Conservation (phyloP, 2,888 invertebrate genomes). For the Encarsia formosa region DNA sequence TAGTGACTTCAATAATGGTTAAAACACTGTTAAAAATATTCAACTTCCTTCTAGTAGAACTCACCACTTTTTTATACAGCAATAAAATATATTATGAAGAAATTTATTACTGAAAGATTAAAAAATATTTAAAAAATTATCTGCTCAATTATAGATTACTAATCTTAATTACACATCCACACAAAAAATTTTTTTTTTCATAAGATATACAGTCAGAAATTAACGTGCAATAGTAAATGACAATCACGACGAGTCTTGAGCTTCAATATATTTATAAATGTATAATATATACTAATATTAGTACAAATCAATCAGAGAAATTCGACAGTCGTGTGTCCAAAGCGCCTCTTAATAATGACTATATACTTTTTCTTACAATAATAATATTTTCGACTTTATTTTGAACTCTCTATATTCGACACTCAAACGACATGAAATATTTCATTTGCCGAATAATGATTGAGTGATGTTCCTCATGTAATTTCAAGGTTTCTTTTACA, state of each 20-base stretch:
- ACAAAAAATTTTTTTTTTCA: conserved; percentile 5
- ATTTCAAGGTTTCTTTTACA: conserved; percentile 10
- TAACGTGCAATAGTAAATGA: conserved; percentile 18
- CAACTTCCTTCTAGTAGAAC: background rate
- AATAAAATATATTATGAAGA: background rate
- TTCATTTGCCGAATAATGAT: too few species aligned
- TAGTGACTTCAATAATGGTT: too few species aligned
- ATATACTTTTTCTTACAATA: conserved; percentile 10
- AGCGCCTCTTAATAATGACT: conserved; percentile 15
- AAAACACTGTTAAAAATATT: too few species aligned
- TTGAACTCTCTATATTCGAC: conserved; percentile 3
- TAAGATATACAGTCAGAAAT: conserved; percentile 21
- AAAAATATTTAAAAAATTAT: background rate
- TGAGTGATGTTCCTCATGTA: background rate
- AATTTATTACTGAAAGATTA: background rate
- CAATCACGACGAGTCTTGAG: conserved; percentile 12
- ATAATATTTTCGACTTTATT: conserved; percentile 10
- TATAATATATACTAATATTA: conserved; percentile 1
- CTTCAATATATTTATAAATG: conserved; percentile 16
- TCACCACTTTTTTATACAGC: background rate
- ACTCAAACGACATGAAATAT: conserved; percentile 15
- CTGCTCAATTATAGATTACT: background rate
- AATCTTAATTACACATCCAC: conserved; percentile 5
- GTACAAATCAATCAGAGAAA: conserved; percentile 24
- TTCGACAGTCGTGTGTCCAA: conserved; percentile 6